phyloP scores from a whole-genome alignment of 2,888 invertebrate genomes.

The Criorhina ranunculi region DNA sequence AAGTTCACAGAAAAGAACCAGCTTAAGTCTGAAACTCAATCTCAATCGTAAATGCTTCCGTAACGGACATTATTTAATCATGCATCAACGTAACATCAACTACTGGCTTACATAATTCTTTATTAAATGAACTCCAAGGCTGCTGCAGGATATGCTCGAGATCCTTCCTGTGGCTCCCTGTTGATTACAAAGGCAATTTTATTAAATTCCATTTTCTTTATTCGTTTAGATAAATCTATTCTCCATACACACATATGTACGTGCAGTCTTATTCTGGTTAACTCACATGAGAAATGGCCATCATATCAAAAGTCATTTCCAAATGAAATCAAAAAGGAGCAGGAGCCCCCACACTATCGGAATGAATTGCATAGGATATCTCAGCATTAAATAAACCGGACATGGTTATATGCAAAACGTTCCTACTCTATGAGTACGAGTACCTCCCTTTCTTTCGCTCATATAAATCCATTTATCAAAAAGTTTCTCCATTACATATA shows the following conservation, averaged over 20 bases:
- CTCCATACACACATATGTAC: neutral
- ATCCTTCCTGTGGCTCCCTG: neutral
- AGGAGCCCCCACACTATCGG: neutral
- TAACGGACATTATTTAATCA: too few species aligned
- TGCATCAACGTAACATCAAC: too few species aligned
- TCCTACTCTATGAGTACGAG: neutral
- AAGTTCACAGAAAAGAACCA: too few species aligned
- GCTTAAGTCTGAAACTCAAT: too few species aligned
- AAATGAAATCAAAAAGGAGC: neutral
- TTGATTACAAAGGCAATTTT: neutral
- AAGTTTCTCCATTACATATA: conserved; percentile 51
- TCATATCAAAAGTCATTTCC: conserved; percentile 41
- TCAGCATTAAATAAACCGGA: conserved; percentile 28
- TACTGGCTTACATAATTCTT: neutral
- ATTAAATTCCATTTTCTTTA: conserved; percentile 9
- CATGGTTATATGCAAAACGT: conserved; percentile 39
- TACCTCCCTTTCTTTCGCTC: conserved; percentile 17
- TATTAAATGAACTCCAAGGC: neutral
- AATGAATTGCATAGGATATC: conserved; percentile 22
- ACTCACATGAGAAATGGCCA: conserved; percentile 26
- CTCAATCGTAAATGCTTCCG: too few species aligned
- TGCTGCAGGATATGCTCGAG: neutral
- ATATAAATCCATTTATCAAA: conserved; percentile 64
- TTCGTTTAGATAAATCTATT: neutral
- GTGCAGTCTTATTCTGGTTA: neutral